Evolutionary conservation across 1,140 invertebrate genomes (phyloP).

Genomic region (Drosophila mayri): DNA sequence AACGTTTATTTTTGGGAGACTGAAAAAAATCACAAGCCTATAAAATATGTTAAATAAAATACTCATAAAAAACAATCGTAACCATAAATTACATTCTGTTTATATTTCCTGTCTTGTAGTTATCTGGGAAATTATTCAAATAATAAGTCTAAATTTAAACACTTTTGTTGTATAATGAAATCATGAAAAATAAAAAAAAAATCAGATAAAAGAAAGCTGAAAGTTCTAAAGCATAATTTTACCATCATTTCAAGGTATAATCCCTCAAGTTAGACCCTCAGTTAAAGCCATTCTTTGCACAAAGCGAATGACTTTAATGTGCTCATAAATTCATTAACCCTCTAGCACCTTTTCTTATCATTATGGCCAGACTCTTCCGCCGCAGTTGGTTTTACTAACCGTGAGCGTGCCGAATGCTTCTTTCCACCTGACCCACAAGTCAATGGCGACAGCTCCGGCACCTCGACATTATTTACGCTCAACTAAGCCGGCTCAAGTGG

Average conservation of each 20-base stretch:
- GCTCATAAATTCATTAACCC: slow-evolving; percentile 36
- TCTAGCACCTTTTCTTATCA: slow-evolving; percentile 13
- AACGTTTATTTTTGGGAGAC: neutral
- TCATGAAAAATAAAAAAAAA: neutral
- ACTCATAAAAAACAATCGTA: neutral
- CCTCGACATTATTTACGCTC: slow-evolving; percentile 54
- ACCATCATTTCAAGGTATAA: neutral
- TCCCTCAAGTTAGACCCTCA: neutral
- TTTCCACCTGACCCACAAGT: slow-evolving; percentile 44
- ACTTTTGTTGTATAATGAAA: neutral
- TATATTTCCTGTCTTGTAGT: neutral
- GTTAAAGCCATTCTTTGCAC: neutral
- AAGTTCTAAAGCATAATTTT: neutral
- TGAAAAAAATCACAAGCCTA: neutral
- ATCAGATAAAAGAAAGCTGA: neutral
- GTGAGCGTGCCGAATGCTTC: slow-evolving; percentile 25
- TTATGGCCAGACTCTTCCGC: slow-evolving; percentile 13
- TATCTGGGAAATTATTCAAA: neutral
- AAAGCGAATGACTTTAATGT: slow-evolving; percentile 10
- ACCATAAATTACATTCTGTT: neutral
- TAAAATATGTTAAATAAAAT: neutral
- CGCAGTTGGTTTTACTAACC: slow-evolving; percentile 15
- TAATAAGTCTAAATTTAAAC: neutral
- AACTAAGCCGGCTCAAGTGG: slow-evolving; percentile 58
- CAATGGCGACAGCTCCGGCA: slow-evolving; percentile 13